phyloP scores from a whole-genome alignment of 2,113 vertebrate species.

The Pantherophis guttatus region DNA sequence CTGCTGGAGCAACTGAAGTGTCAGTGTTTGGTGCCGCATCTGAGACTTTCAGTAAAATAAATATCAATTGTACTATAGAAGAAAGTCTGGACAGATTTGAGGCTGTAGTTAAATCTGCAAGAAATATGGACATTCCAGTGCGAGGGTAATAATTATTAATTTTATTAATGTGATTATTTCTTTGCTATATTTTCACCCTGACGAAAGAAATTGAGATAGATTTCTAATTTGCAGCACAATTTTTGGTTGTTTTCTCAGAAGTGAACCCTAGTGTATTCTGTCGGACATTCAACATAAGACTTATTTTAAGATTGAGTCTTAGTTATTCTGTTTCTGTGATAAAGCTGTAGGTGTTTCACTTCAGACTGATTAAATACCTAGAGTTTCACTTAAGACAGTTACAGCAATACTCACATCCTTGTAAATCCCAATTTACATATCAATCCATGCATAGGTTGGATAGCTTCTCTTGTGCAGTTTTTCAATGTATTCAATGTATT shows the following conservation, averaged over 20 bases:
- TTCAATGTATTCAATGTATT: neutral
- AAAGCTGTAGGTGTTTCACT: neutral
- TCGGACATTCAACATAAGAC: neutral
- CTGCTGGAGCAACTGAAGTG: constrained; percentile 88
- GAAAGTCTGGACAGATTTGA: constrained; percentile 90
- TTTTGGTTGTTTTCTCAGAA: neutral
- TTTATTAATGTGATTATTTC: constrained; percentile 31
- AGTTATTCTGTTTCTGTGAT: neutral
- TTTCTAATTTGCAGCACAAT: neutral
- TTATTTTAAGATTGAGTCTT: neutral
- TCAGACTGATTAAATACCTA: neutral
- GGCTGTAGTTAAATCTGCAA: constrained; percentile 80
- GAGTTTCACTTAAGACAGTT: neutral
- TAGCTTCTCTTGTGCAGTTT: neutral
- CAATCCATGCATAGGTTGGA: neutral
- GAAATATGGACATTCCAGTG: constrained; percentile 81
- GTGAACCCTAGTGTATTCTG: neutral
- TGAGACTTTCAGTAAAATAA: constrained; percentile 87
- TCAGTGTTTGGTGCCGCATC: constrained; percentile 92
- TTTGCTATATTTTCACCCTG: accelerated
- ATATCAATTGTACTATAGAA: constrained; percentile 92
- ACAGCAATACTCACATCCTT: neutral
- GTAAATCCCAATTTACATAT: neutral
- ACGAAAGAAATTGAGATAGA: neutral
- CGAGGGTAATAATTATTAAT: constrained; percentile 80